Conservation (phyloP, 23 tunicate species). For the Aplidium turbinatum region DNA sequence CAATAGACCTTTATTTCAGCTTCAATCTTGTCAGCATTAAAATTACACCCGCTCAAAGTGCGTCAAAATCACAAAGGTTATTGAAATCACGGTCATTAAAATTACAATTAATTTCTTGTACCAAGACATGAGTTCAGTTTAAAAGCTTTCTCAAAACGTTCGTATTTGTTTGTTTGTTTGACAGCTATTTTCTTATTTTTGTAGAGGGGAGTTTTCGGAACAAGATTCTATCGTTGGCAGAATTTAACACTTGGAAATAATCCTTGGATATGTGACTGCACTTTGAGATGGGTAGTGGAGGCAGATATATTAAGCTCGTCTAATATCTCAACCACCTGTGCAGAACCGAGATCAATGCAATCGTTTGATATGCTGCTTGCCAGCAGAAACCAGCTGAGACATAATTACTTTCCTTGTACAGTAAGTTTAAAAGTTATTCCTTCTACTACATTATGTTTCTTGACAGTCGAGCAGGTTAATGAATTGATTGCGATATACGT, state of each 20-base stretch:
- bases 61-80: too few relatives aligned
- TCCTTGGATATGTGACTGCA: constrained; percentile 81
- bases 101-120: too few relatives aligned
- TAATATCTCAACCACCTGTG: constrained; percentile 23
- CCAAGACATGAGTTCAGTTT: too few relatives aligned
- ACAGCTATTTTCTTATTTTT: not conserved
- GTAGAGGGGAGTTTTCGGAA: constrained; percentile 8
- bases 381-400: too few relatives aligned
- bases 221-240: not conserved
- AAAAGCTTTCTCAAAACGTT: not conserved
- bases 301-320: constrained; percentile 2
- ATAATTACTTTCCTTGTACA: not conserved
- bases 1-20: too few relatives aligned
- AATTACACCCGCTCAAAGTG: too few relatives aligned
- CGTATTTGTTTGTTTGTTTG: not conserved
- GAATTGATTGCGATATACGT: too few relatives aligned
- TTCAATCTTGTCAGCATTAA: too few relatives aligned
- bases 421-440: constrained; percentile 5
- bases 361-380: constrained; percentile 25
- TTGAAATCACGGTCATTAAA: too few relatives aligned
- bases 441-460: too few relatives aligned
- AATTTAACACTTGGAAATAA: constrained; percentile 36
- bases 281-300: constrained; percentile 50
- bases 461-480: too few relatives aligned
- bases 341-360: constrained; percentile 40